Conservation (phyloP, 1,140 invertebrate species). For the Leguminivora glycinivorella region DNA sequence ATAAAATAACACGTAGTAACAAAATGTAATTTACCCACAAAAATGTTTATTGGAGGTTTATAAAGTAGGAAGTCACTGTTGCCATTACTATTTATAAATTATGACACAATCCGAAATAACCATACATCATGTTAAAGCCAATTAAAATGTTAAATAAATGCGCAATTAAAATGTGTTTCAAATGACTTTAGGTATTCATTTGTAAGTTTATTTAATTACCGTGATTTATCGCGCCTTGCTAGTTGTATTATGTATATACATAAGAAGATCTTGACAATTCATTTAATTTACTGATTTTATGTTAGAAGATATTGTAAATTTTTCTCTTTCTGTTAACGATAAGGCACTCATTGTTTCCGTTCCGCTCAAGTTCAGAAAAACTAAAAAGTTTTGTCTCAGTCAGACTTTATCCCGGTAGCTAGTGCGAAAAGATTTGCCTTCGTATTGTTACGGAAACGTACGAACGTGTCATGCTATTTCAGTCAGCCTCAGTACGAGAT, state of each 20-base stretch:
- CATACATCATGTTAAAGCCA: background rate
- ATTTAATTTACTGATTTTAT: too few species aligned
- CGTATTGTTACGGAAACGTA: too few species aligned
- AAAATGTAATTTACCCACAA: background rate
- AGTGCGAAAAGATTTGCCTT: too few species aligned
- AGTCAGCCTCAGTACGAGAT: too few species aligned
- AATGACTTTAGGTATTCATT: background rate
- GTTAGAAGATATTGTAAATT: too few species aligned
- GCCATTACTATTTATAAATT: background rate
- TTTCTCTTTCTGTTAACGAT: too few species aligned
- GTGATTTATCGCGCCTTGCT: background rate
- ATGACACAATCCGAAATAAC: background rate
- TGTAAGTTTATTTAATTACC: background rate
- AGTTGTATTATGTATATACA: too few species aligned
- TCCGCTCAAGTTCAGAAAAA: too few species aligned
- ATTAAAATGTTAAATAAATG: background rate
- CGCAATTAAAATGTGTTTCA: conserved; percentile 2
- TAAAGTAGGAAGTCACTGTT: background rate
- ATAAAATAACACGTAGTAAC: background rate
- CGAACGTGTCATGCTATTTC: too few species aligned
- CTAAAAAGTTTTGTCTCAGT: too few species aligned
- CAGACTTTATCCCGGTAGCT: too few species aligned
- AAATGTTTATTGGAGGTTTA: background rate
- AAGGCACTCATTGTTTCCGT: too few species aligned
- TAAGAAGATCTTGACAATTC: background rate